Percentiles rank a stretch among this genome's conserved stretches.
These are phyloP conservation scores for Scaptomyza flava DNA, from an alignment of 2,888 invertebrate species.

Conservation along the genomic window DNA sequence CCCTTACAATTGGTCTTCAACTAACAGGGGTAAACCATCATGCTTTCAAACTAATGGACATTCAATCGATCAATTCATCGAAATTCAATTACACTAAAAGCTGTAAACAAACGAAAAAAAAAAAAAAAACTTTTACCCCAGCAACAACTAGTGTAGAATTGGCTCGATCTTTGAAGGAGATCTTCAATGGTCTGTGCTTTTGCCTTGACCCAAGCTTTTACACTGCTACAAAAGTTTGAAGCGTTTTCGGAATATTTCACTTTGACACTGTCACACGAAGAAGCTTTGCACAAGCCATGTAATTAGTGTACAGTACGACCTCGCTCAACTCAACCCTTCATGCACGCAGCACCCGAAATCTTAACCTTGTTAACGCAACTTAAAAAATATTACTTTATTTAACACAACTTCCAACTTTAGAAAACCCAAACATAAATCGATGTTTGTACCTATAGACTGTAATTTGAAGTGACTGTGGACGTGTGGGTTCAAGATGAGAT, in stretches of 20 bases:
- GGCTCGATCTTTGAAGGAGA: not conserved
- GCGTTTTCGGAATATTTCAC: no score
- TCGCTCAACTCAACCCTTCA: no score
- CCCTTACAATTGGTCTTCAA: not conserved
- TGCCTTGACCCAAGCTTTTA: not conserved
- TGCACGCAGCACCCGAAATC: no score
- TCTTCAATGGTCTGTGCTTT: not conserved
- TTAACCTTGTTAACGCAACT: no score
- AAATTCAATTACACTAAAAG: not conserved
- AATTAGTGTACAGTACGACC: no score
- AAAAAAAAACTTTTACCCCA: no score
- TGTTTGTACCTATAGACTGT: conserved; percentile 24
- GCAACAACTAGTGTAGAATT: not conserved
- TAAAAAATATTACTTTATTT: no score
- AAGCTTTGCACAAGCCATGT: not conserved
- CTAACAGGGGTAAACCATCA: no score
- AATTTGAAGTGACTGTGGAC: conserved; percentile 10
- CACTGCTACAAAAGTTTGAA: not conserved
- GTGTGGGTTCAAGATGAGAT: conserved; percentile 5
- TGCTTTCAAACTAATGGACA: not conserved
- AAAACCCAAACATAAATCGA: conserved; percentile 25
- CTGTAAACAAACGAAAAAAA: no score
- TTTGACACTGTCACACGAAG: no score
- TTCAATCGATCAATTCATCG: not conserved
- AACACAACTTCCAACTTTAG: no score